Conservation (phyloP, 2,113 vertebrate species). For the Lycaon pictus region DNA sequence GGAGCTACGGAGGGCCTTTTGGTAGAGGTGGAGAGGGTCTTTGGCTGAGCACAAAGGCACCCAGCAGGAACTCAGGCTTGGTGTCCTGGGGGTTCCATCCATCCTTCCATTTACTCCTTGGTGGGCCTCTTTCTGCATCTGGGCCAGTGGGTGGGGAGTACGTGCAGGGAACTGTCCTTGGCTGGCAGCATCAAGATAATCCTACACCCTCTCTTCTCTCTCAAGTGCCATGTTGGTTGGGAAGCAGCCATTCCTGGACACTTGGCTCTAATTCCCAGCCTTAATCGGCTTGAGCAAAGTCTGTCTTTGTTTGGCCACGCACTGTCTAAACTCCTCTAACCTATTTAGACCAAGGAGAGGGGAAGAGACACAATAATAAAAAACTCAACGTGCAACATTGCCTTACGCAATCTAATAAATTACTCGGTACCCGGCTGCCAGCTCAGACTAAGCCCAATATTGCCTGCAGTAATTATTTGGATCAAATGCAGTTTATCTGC, state of each 20-base stretch:
- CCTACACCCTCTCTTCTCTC: neutral
- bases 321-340: constrained; percentile 76
- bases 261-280: constrained; percentile 53
- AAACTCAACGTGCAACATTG: constrained; percentile 80
- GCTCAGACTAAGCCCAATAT: constrained; percentile 88
- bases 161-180: neutral
- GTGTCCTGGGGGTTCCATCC: constrained; percentile 16
- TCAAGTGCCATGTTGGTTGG: neutral
- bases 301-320: constrained; percentile 76
- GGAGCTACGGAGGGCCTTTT: neutral
- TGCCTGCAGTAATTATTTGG: constrained; percentile 92
- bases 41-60: constrained; percentile 17
- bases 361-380: constrained; percentile 84
- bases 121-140: neutral
- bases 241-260: constrained; percentile 68
- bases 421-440: constrained; percentile 87
- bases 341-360: constrained; percentile 78
- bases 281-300: constrained; percentile 74
- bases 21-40: neutral
- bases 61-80: neutral
- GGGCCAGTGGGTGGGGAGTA: constrained; percentile 22
- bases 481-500: constrained; percentile 91
- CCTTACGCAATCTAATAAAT: constrained; percentile 88
- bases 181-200: neutral
- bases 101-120: neutral